Conservation (phyloP, 2,888 invertebrate species). For the Abrostola tripartita region DNA sequence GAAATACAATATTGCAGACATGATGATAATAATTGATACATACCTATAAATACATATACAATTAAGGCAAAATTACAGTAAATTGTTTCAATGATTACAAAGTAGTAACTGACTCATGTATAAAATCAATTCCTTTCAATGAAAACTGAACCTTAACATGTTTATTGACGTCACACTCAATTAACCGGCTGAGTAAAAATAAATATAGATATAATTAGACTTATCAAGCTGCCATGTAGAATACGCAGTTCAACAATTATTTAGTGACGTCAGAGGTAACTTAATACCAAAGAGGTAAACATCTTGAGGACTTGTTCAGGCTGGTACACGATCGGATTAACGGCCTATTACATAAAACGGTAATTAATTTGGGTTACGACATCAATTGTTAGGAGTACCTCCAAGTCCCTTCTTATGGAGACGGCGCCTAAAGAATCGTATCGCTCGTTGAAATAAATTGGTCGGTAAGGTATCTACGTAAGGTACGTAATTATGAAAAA, state of each 20-base stretch:
- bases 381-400: slow-evolving; percentile 11
- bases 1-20: too few relatives aligned
- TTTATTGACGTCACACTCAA: neutral
- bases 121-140: neutral
- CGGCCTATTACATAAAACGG: slow-evolving; percentile 33
- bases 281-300: slow-evolving; percentile 18
- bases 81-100: neutral
- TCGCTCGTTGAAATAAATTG: too few relatives aligned
- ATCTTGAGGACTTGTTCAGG: slow-evolving; percentile 14
- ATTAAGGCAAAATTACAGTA: too few relatives aligned
- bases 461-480: too few relatives aligned
- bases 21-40: too few relatives aligned
- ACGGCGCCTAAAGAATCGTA: too few relatives aligned
- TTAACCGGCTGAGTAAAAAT: slow-evolving; percentile 24
- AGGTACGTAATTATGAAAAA: too few relatives aligned
- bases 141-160: neutral
- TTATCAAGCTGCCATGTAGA: slow-evolving; percentile 5
- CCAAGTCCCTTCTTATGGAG: neutral
- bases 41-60: too few relatives aligned
- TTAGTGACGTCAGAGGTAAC: slow-evolving; percentile 8
- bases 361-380: slow-evolving; percentile 21
- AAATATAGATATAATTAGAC: too few relatives aligned
- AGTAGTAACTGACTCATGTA: neutral
- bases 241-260: slow-evolving; percentile 2
- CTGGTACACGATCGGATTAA: slow-evolving; percentile 20